phyloP scores from a whole-genome alignment of 2,113 vertebrate genomes.

The Apteryx mantelli region DNA sequence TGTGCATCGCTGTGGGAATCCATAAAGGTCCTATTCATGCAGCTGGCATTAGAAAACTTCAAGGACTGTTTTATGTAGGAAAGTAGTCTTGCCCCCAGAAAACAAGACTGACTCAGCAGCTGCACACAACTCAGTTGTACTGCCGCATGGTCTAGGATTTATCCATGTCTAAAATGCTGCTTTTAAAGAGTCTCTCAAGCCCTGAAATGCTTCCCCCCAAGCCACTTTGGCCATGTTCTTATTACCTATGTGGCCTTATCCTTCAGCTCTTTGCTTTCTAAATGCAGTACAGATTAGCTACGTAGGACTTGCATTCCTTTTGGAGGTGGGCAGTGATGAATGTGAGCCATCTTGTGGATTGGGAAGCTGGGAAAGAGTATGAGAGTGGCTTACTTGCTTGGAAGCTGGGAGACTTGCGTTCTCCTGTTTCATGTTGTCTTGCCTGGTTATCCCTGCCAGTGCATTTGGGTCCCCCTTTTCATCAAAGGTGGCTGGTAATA shows the following conservation, averaged over 20 bases:
- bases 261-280: not conserved
- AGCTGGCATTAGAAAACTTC: constrained; percentile 14
- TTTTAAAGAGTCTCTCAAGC: not conserved
- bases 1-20: constrained; percentile 29
- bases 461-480: not conserved
- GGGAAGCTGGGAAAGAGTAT: not conserved
- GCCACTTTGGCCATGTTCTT: constrained; percentile 12
- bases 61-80: constrained; percentile 21
- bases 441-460: not conserved
- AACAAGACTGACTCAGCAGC: constrained; percentile 43
- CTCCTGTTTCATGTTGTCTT: not conserved
- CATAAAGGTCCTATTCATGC: constrained; percentile 15
- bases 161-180: constrained; percentile 15
- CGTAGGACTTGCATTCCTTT: not conserved
- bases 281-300: not conserved
- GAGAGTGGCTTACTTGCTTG: not conserved
- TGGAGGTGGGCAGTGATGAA: not conserved
- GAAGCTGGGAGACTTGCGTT: not conserved
- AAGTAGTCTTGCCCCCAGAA: not conserved
- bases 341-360: not conserved
- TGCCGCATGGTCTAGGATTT: not conserved
- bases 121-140: not conserved
- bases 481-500: not conserved
- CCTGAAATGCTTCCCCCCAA: not conserved
- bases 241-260: not conserved